Conservation (phyloP, 2,113 vertebrate genomes). For the Tachysurus fulvidraco region DNA sequence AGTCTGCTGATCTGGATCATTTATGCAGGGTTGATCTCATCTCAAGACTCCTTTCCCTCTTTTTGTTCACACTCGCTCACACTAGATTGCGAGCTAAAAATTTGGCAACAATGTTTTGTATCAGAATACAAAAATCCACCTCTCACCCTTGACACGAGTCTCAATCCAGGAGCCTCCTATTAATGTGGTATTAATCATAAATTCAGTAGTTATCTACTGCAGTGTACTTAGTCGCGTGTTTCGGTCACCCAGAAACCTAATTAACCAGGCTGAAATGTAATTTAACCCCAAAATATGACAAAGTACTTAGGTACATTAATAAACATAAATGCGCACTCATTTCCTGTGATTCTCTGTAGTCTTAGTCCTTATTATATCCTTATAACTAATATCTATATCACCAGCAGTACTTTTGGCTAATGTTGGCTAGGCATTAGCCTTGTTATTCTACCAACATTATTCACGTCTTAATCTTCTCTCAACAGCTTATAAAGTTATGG, state of each 20-base stretch:
- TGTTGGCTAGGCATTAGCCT: not conserved
- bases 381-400: not conserved
- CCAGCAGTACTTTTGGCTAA: not conserved
- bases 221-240: not conserved
- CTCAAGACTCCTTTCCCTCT: constrained; percentile 11
- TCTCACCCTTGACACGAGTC: not conserved
- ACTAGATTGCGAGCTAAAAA: not conserved
- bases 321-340: not conserved
- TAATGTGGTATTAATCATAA: not conserved
- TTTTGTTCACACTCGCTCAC: constrained; percentile 14
- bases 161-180: not conserved
- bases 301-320: not conserved
- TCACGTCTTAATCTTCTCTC: not conserved
- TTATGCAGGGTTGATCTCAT: constrained; percentile 44
- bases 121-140: not conserved
- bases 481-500: not conserved
- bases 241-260: not conserved
- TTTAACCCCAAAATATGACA: not conserved
- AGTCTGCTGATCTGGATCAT: constrained; percentile 40
- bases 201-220: not conserved
- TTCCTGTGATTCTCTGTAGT: not conserved
- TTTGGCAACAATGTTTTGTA: not conserved
- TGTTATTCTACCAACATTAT: not conserved
- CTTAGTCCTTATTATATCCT: not conserved
- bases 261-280: not conserved